A percentile compares a stretch with the other conserved stretches of the same genome.
Conservation (phyloP, 2,113 vertebrate genomes). For the Sylvilagus bachmani region DNA sequence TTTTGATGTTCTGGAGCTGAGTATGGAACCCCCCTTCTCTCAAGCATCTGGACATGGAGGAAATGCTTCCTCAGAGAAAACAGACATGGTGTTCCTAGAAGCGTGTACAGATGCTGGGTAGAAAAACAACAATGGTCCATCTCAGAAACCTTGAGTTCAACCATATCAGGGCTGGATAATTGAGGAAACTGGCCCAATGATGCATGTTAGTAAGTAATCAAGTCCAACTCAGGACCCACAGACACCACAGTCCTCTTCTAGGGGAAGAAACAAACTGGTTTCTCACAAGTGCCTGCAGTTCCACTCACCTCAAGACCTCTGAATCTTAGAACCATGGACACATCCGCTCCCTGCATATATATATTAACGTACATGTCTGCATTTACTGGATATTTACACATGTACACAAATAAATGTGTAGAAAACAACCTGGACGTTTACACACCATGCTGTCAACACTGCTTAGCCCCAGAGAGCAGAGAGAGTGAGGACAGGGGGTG, state of each 20-base stretch:
- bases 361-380: not conserved
- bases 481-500: no score
- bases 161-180: not conserved
- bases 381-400: not conserved
- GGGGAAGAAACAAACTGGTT: not conserved
- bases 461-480: not conserved
- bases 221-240: not conserved
- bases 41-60: not conserved
- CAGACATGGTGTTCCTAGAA: not conserved
- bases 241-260: no score
- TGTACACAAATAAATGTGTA: not conserved
- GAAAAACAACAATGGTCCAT: not conserved
- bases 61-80: not conserved
- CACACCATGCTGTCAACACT: not conserved
- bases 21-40: not conserved
- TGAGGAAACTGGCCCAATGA: not conserved
- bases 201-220: not conserved
- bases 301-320: not conserved
- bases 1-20: not conserved
- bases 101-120: not conserved
- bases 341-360: not conserved
- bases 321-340: not conserved
- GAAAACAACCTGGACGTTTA: not conserved
- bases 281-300: not conserved
- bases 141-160: not conserved